Evolutionary conservation across 2,113 vertebrate genomes (phyloP), one percentile per base, ranked within the genome.

Genomic region (Bungarus multicinctus): DNA sequence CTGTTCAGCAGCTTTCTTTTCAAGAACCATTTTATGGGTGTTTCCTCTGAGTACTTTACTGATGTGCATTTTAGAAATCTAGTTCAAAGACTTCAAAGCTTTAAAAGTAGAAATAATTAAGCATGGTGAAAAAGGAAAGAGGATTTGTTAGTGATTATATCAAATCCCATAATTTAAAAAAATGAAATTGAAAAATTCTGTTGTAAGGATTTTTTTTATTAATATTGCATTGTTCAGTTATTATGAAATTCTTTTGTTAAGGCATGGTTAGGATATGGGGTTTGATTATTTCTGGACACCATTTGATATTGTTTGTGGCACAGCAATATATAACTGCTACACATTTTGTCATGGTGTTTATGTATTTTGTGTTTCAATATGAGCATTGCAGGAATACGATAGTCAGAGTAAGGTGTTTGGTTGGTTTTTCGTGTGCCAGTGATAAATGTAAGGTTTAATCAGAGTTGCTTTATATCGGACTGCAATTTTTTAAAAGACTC

Each of bases 1-100:
- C 96, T 95, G 96, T 96, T 94, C 95, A 95, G 95, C 94, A 96
- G 93, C 94, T 97, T 94, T 96, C 94, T 95, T 95, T 95, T 96
- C 92, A 91, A 0, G 85, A 96, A 95, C 95, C 96, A 96, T 97
- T 97, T 97, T 95, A 88, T 95, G 96, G 96, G 96, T 97, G 95
- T 94, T 96, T 95, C 94, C 96, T 94, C 90, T 94, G 87, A 74
- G 93, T 64, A 95, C 90, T 89, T 95, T 85, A 92, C 58, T 88
- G 92, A 27, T 95, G 6, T 94, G 39, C 89, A 1, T 95, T 10
- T 91, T 94, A 88, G 93, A 90, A 88, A 55, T 11, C 55, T 87
- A 60, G 88, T 43, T 89, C 60, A 47, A 20, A 64, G 87, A 50
- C 85, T 69, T 93, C 87, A n/a, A 89, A 94, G 7, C 9, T 91